phyloP scores from a whole-genome alignment of 2,888 invertebrate species.

The Uloborus plumipes region DNA sequence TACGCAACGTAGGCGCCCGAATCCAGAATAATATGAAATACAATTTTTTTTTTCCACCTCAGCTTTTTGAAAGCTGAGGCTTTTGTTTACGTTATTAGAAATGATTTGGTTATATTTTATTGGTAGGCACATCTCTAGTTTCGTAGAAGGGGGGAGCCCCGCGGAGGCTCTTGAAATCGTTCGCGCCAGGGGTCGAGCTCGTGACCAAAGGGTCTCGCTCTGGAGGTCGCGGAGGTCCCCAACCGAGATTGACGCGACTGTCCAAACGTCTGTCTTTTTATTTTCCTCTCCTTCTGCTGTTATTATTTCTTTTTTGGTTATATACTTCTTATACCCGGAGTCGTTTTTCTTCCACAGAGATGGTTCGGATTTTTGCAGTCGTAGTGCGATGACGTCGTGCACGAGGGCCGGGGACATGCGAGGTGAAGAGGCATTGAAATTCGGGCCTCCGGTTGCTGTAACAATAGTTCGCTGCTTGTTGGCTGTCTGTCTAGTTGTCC shows the following conservation, averaged over 20 bases:
- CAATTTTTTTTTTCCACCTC: slow-evolving; percentile 13
- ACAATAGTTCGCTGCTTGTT: slow-evolving; percentile 39
- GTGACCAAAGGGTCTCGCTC: slow-evolving; percentile 52
- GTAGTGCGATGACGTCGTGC: background rate
- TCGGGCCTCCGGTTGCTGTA: slow-evolving; percentile 27
- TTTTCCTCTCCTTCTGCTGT: background rate
- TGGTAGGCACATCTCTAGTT: slow-evolving; percentile 27
- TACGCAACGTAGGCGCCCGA: background rate
- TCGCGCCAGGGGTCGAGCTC: slow-evolving; percentile 43
- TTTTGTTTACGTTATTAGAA: slow-evolving; percentile 62
- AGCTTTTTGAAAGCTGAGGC: background rate
- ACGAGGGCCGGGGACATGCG: background rate
- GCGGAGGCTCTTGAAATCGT: slow-evolving; percentile 53
- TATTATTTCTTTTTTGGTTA: slow-evolving; percentile 2
- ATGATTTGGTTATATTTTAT: slow-evolving; percentile 39
- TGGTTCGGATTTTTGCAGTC: slow-evolving; percentile 3
- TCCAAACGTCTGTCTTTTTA: slow-evolving; percentile 48
- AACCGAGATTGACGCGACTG: slow-evolving; percentile 52
- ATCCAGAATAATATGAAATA: slow-evolving; percentile 23
- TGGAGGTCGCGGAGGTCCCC: slow-evolving; percentile 13
- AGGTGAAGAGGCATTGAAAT: slow-evolving; percentile 26
- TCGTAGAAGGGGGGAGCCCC: slow-evolving; percentile 20
- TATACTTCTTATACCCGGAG: background rate
- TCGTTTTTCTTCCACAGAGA: background rate
- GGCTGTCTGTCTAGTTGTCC: slow-evolving; percentile 15